Base-by-base conservation (phyloP, 2,888 invertebrate genomes). In the Lutraria lutraria region DNA sequence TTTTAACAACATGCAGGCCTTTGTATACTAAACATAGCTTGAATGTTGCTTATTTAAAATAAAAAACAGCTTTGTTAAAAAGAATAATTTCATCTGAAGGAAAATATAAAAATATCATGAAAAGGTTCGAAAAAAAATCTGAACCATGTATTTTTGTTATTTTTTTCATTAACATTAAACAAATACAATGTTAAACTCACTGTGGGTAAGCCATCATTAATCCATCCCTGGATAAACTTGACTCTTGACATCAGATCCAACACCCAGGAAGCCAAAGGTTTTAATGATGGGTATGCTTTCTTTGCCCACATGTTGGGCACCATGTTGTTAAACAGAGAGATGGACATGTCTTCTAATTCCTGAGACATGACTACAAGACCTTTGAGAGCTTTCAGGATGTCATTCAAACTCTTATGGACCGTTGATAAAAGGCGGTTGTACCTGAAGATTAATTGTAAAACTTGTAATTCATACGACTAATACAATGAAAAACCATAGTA, bases 341-440 rank as follows among this genome's bases (percentile, higher is more conserved):
- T 96, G 0, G 98, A 97, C 98, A 98, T 98, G 90, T 97, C 97
- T 96, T 98, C 98, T 88, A 98, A 96, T 0, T 97, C 97, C 93
- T 98, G 98, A 0, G 98, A 98, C 98, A 98, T 98, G 79, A 98
- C 98, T 56, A 98, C 98, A 72, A 98, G 96, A 15, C 98, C 98
- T 95, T 98, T 98, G 31, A 98, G 96, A 0, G 98, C 98, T 96
- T 98, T 98, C 91, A 98, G 96, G 76, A 97, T 94, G 92, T 97
- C 97, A 76, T 95, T 97, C 68, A 98, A 96, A 0, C 97, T 97
- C n/a, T 97, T 97, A 76, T 95, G 95, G 63, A 97, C 96, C 0
- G 92, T 89, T 19, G 80, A 88, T 89, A 97, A 92, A 82, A 97
- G 93, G 0, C 94, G 94, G 93, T 96, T 97, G 92, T 96, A 97